phyloP scores from a whole-genome alignment of 2,888 invertebrate species.

The Ophraella communa region DNA sequence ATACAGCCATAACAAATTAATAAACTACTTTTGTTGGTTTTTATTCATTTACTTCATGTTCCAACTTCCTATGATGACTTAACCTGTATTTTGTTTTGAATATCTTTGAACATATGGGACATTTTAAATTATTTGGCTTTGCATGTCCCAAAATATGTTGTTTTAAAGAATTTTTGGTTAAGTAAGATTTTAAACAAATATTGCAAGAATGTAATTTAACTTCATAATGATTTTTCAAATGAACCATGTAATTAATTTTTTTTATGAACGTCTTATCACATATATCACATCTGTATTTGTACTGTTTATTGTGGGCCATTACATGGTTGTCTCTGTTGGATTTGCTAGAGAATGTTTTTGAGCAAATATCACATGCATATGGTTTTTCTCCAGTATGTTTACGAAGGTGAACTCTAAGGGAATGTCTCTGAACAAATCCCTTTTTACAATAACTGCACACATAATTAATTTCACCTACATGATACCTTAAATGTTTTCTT shows the following conservation, averaged over 20 bases:
- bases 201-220: neutral
- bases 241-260: neutral
- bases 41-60: neutral
- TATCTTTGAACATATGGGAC: neutral
- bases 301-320: neutral
- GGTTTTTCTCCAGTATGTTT: constrained; percentile 4
- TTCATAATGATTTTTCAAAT: neutral
- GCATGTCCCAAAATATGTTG: neutral
- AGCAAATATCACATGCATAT: neutral
- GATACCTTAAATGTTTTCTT: neutral
- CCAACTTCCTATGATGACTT: neutral
- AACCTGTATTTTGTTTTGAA: neutral
- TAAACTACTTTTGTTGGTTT: neutral
- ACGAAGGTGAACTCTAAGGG: neutral
- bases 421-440: neutral
- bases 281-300: neutral
- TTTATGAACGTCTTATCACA: neutral
- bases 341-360: neutral
- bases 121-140: neutral
- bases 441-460: neutral
- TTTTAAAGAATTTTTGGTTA: neutral
- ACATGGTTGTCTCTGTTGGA: neutral
- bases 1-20: too few relatives aligned
- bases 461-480: neutral
- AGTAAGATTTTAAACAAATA: neutral